These are phyloP conservation scores for Hemiscyllium ocellatum DNA, from an alignment of 2,113 vertebrate genomes.

Conservation along the genomic window DNA sequence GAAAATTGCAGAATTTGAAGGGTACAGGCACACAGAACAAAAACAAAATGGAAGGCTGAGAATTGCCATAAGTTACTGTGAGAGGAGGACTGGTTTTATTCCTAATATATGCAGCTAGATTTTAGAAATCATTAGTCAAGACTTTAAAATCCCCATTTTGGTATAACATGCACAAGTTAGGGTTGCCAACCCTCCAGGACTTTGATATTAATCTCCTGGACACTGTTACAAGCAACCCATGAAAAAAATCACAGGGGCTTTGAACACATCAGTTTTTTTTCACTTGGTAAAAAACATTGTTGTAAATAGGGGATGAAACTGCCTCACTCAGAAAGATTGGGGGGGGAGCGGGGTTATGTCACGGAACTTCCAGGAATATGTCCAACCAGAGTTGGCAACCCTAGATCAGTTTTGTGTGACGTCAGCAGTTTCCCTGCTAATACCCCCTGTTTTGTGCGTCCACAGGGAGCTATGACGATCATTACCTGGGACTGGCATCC, in stretches of 20 bases:
- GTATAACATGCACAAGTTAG: not conserved
- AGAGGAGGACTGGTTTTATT: not conserved
- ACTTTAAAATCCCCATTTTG: not conserved
- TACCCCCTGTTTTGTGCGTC: conserved; percentile 31
- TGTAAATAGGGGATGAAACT: not conserved
- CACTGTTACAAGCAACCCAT: not conserved
- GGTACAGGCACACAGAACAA: not conserved
- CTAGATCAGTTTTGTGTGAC: conserved; percentile 23
- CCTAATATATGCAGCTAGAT: not conserved
- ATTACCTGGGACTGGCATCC: conserved; percentile 35
- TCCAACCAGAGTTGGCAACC: conserved; percentile 17
- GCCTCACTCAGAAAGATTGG: not conserved
- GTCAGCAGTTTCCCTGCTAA: conserved; percentile 26
- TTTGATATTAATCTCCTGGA: conserved; percentile 17
- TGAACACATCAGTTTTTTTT: not conserved
- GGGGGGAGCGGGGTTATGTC: not conserved
- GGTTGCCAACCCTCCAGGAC: not conserved
- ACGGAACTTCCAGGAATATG: not conserved
- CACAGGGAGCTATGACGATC: conserved; percentile 38
- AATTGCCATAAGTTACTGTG: not conserved
- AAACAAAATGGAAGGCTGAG: not conserved
- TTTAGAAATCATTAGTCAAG: not conserved
- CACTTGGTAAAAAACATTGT: not conserved
- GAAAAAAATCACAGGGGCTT: not conserved
- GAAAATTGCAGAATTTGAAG: not conserved